phyloP scores from a whole-genome alignment of 2,113 vertebrate genomes.

The Brachypodius melanocephalos region DNA sequence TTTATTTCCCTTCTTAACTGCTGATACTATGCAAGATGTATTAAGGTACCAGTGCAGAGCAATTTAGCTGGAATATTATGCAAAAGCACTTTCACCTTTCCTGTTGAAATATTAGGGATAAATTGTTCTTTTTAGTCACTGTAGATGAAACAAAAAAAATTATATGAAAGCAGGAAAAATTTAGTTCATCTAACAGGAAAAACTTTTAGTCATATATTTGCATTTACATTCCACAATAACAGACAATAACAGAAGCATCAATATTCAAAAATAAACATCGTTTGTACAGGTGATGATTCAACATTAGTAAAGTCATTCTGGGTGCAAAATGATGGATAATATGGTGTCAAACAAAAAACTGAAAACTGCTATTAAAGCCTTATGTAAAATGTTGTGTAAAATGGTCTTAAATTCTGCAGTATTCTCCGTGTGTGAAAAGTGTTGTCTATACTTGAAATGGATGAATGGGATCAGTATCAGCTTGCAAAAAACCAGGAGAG shows the following conservation, averaged over 20 bases:
- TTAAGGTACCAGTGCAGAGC: background rate
- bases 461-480: background rate
- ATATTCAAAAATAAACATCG: background rate
- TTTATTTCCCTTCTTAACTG: background rate
- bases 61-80: background rate
- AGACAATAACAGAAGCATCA: background rate
- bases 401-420: background rate
- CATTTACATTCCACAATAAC: background rate
- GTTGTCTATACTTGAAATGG: background rate
- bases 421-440: background rate
- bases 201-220: background rate
- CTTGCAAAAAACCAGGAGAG: background rate
- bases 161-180: background rate
- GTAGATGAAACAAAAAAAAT: background rate
- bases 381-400: background rate
- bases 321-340: background rate
- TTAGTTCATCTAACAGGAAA: background rate
- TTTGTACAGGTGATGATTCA: background rate
- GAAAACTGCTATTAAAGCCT: background rate
- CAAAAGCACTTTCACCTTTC: conserved; percentile 36
- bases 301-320: background rate
- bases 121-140: conserved; percentile 25
- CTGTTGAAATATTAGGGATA: conserved; percentile 30
- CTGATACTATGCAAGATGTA: background rate
- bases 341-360: background rate